Evolutionary conservation across 92 coral and sea anemone species (phyloP).

Genomic region (Siderastrea radians): DNA sequence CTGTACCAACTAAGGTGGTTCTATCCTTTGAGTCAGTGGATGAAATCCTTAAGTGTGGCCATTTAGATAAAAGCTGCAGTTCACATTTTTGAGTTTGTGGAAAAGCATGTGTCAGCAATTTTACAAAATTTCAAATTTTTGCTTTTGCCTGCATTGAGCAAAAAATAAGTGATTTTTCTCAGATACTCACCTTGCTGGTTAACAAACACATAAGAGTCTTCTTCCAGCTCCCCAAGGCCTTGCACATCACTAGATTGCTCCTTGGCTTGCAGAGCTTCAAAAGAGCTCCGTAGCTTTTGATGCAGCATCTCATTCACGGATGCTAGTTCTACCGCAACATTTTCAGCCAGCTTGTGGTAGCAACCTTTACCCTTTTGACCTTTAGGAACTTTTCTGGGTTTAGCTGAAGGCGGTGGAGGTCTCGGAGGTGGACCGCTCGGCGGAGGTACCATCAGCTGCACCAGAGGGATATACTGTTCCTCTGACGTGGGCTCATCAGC

Average conservation of each 20-base stretch:
- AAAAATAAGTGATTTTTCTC: neutral
- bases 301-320: constrained; percentile 64
- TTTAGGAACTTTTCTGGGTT: constrained; percentile 34
- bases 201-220: constrained; percentile 72
- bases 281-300: constrained; percentile 8
- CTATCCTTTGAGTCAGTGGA: no score
- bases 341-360: constrained; percentile 75
- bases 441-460: constrained; percentile 23
- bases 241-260: constrained; percentile 9
- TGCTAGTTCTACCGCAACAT: constrained; percentile 65
- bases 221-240: neutral
- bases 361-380: constrained; percentile 56
- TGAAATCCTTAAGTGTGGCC: no score
- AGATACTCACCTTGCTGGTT: constrained; percentile 11
- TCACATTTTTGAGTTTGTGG: no score
- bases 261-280: neutral
- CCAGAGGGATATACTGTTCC: constrained; percentile 17
- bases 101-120: no score
- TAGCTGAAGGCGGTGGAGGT: constrained; percentile 8
- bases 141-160: no score
- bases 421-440: constrained; percentile 1
- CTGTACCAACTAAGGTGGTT: no score
- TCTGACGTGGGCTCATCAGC: neutral
- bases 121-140: no score
- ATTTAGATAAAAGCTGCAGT: no score